Percentiles rank a stretch among this genome's conserved stretches.
These are phyloP conservation scores for Pachliopta kotzebuea DNA, from an alignment of 2,888 invertebrate species.

Conservation along the genomic window DNA sequence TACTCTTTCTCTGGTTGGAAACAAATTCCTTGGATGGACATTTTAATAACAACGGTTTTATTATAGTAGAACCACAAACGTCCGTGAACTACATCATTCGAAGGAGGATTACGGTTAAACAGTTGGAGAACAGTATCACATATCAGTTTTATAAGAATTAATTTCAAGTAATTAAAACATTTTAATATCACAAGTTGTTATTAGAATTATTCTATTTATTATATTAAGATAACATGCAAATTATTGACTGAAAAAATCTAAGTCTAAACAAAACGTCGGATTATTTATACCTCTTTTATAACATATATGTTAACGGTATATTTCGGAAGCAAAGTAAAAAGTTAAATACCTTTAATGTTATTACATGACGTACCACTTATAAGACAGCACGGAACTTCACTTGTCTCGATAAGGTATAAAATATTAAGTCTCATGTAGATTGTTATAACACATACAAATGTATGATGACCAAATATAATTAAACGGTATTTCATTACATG, in stretches of 20 bases:
- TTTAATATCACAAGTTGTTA: not conserved
- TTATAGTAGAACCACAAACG: constrained; percentile 55
- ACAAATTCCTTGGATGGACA: constrained; percentile 74
- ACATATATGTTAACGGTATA: not conserved
- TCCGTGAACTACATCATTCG: constrained; percentile 43
- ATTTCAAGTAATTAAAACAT: constrained; percentile 11
- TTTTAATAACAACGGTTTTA: constrained; percentile 90
- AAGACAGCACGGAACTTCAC: too few relatives aligned
- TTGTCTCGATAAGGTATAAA: too few relatives aligned
- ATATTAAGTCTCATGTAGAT: too few relatives aligned
- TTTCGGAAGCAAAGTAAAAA: too few relatives aligned
- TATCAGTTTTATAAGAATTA: constrained; percentile 58
- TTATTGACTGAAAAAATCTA: not conserved
- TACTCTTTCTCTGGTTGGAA: constrained; percentile 87
- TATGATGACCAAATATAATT: too few relatives aligned
- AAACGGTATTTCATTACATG: too few relatives aligned
- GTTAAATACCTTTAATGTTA: not conserved
- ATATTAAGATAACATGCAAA: not conserved
- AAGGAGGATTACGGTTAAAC: constrained; percentile 39
- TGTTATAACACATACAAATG: too few relatives aligned
- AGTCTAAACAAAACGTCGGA: not conserved
- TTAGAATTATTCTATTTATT: not conserved
- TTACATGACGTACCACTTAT: not conserved
- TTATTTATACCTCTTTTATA: not conserved
- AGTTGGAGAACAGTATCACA: constrained; percentile 50